A percentile compares a stretch with the other conserved stretches of the same genome.
phyloP scores from a whole-genome alignment of 2,113 vertebrate genomes.

The Tachysurus fulvidraco region DNA sequence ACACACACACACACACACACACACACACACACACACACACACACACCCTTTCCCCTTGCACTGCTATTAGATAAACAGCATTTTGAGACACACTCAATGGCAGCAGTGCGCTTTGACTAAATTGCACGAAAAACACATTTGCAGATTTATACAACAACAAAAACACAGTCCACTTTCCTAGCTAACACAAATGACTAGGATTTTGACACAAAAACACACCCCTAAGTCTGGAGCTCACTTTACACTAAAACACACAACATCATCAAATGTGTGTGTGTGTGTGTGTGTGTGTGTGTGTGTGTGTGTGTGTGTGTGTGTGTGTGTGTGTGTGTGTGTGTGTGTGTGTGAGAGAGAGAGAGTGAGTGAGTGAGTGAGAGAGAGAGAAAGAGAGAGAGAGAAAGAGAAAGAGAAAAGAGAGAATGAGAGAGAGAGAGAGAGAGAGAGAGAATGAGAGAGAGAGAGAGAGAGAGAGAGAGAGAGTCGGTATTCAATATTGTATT shows the following conservation, averaged over 20 bases:
- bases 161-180: background rate
- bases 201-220: background rate
- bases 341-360: no score
- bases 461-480: background rate
- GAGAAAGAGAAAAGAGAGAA: no score
- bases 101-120: background rate
- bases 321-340: no score
- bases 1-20: background rate
- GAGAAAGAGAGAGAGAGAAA: no score
- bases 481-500: background rate
- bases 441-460: background rate
- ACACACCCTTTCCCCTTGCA: background rate
- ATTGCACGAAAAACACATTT: background rate
- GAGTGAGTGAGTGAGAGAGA: no score
- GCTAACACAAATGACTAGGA: background rate
- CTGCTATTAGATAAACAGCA: background rate
- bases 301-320: no score
- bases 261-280: slow-evolving; percentile 19
- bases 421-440: no score
- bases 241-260: background rate
- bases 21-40: background rate
- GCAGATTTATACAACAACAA: background rate
- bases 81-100: background rate
- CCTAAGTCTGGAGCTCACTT: background rate
- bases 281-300: background rate